These are phyloP conservation scores for Iphiclides podalirius DNA, from an alignment of 2,888 invertebrate species.

Conservation along the genomic window DNA sequence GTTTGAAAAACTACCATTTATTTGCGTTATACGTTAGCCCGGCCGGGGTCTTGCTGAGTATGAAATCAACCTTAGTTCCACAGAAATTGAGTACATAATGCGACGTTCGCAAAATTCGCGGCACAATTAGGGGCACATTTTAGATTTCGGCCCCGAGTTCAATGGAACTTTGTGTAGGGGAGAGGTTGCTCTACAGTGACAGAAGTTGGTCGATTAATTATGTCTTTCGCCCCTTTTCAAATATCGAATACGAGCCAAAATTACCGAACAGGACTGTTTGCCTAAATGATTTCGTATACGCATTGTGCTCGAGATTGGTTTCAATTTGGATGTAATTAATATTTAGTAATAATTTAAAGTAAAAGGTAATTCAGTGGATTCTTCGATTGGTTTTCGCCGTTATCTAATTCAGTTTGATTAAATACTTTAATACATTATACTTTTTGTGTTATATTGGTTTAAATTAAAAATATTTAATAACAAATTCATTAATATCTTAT, in stretches of 20 bases:
- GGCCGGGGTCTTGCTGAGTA: no score
- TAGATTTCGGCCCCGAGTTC: slow-evolving; percentile 37
- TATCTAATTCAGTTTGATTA: no score
- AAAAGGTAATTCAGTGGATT: no score
- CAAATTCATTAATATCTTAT: no score
- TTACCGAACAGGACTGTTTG: slow-evolving; percentile 48
- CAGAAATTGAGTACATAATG: slow-evolving; percentile 16
- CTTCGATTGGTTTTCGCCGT: no score
- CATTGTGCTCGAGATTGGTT: slow-evolving; percentile 32
- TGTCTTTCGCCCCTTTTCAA: slow-evolving; percentile 58
- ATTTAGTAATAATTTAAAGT: no score
- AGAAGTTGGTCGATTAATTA: slow-evolving; percentile 72
- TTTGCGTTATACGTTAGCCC: slow-evolving; percentile 25
- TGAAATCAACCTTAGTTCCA: slow-evolving; percentile 33
- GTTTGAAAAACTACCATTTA: slow-evolving; percentile 65
- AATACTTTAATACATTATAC: no score
- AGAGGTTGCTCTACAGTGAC: slow-evolving; percentile 42
- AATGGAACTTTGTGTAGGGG: slow-evolving; percentile 31
- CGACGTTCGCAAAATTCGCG: slow-evolving; percentile 20
- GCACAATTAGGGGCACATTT: slow-evolving; percentile 56
- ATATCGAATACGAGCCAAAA: slow-evolving; percentile 48
- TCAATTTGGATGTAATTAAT: no score
- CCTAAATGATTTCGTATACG: slow-evolving; percentile 50
- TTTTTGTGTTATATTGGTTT: no score
- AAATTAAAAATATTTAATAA: no score